Evolutionary conservation across 1,140 invertebrate species (phyloP).

Genomic region (Magallana ariakensis): DNA sequence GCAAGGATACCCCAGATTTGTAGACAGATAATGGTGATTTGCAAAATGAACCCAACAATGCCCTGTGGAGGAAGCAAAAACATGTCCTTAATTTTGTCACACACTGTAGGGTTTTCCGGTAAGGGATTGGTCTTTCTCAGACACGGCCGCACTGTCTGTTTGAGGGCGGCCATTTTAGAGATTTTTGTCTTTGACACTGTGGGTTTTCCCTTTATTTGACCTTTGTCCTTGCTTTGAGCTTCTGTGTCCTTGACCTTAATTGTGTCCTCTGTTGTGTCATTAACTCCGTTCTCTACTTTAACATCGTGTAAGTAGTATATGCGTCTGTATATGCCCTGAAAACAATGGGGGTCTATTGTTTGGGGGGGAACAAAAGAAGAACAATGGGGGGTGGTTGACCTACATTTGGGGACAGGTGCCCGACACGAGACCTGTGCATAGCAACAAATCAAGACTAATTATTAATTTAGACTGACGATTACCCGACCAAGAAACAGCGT

Average conservation of each 20-base stretch:
- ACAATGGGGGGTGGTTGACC: no score
- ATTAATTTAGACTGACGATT: no score
- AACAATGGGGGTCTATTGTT: no score
- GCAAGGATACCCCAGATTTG: slow-evolving; percentile 88
- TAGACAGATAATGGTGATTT: slow-evolving; percentile 75
- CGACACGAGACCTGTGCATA: no score
- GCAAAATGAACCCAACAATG: slow-evolving; percentile 64
- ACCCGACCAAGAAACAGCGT: no score
- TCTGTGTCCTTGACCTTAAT: not conserved
- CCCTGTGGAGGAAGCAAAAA: slow-evolving; percentile 74
- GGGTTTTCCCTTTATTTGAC: not conserved
- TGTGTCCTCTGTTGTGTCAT: not conserved
- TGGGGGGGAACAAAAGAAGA: no score
- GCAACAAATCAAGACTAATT: no score
- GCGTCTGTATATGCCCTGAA: no score
- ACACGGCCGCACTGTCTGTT: slow-evolving; percentile 51
- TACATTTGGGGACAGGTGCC: no score
- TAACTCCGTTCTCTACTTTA: not conserved
- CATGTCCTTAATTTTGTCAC: slow-evolving; percentile 59
- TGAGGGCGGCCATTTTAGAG: not conserved
- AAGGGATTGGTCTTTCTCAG: slow-evolving; percentile 67
- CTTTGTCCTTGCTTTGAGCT: not conserved
- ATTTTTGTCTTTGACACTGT: not conserved
- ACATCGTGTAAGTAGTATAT: not conserved
- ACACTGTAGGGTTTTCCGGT: slow-evolving; percentile 60